Evolutionary conservation across 2,797 vertebrate genomes (phyloP), one percentile per base, ranked within the genome.

Genomic region (Clamator glandarius): DNA sequence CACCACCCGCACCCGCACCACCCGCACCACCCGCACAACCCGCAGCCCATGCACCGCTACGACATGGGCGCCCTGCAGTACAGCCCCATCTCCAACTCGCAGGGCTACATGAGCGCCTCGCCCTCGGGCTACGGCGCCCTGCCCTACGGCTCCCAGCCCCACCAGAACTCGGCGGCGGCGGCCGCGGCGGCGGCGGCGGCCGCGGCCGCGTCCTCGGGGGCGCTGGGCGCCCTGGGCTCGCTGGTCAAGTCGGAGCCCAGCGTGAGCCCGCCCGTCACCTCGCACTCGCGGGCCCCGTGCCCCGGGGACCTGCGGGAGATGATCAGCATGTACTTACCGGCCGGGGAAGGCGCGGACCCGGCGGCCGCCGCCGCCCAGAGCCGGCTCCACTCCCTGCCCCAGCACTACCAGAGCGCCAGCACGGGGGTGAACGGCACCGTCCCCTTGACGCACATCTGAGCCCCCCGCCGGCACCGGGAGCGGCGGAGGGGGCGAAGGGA

Each of bases 31-130:
- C 98, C 99, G 54, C 99, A 99, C 98, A 98, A 98, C 95, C 98
- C 99, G 99, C 99, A 99, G 98, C 98, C 98, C 97, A 99, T 99
- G 98, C 99, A 99, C 98, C 99, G 99, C 98, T 99, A 99, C 97
- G 99, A 99, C 97, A 99, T 99, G 97, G 98, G 99, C 97, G 99
- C 99, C 39, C 98, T 99, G 94, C 99, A 99, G 98, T 99, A 99
- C 98, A 99, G 99, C 98, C 99, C 99, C 96, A 98, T 99, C 97
- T 98, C 99, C 97, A 98, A 98, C 98, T 99, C 99, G 93, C 99
- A 99, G 97, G 98, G 99, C 98, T 99, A 99, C 98, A 98, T 99
- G 98, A 98, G 98, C 98, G 99, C 98, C 55, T 99, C 99, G 88
- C 99, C 99, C 76, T 98, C 99, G 94, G 98, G 98, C 97, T 99